Base-by-base conservation (phyloP, 1,140 invertebrate species). In the Bombus sibiricus region DNA sequence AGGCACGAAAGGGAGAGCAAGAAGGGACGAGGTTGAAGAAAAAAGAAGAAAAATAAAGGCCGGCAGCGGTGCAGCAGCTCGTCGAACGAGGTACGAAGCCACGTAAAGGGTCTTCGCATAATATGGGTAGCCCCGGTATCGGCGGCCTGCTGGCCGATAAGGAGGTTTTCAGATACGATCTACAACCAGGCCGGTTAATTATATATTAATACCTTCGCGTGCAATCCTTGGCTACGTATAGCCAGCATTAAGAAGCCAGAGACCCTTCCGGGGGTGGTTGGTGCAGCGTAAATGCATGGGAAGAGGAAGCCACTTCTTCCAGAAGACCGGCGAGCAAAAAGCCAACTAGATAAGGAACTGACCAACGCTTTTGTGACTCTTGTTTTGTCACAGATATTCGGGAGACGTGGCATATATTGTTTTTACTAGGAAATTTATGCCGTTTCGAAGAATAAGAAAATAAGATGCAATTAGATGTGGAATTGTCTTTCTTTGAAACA, bases 171-270 rank as follows among this genome's bases (percentile, higher is more conserved):
- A 91, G 94, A 95, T 95, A 94, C 73, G 80, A 95, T 95, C 94
- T 93, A 93, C 93, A 93, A 92, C 88, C 92, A 88, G 90, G 86
- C 92, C 90, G 90, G 93, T 94, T 95, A 95, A 95, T 95, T 95
- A 95, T 94, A 95, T 93, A 94, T 95, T 95, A 95, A 95, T 95
- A 92, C 91, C 90, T 93, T 94, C 81, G 93, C 93, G 93, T 94
- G 93, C 92, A 92, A 94, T 93, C 89, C 92, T 90, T 85, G 89
- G 81, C 85, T 91, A 83, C 89, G 89, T 91, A 88, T 85, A 88
- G 89, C 88, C 85, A 75, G 88, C 90, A 90, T 90, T 79, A 90
- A 91, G 82, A 83, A 81, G 41, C 80, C 64, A 68, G 68, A 53
- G 62, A 78, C 53, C 86, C 71, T 79, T 85, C 84, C 59, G 84